Evolutionary conservation across 2,888 invertebrate genomes (phyloP).

Genomic region (Sesia apiformis): DNA sequence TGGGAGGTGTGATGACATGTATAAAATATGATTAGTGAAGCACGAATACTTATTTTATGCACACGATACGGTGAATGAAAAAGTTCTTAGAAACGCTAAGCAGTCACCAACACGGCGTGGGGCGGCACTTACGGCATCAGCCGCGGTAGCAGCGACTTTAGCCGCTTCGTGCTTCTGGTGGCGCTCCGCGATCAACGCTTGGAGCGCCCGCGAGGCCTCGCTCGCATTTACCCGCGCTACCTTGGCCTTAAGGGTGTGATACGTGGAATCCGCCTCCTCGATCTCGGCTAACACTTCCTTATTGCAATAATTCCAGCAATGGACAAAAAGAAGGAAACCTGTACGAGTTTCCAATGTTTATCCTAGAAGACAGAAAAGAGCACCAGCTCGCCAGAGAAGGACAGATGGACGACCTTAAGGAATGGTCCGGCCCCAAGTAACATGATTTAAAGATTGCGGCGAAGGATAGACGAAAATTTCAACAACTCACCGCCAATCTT

Average conservation of each 20-base stretch:
- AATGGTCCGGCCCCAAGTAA: too few species aligned
- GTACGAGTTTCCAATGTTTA: too few species aligned
- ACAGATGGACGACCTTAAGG: background rate
- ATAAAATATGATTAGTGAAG: too few species aligned
- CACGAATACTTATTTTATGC: too few species aligned
- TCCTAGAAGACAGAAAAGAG: too few species aligned
- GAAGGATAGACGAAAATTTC: too few species aligned
- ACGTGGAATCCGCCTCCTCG: slow-evolving; percentile 34
- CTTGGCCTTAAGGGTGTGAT: slow-evolving; percentile 30
- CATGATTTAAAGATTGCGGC: too few species aligned
- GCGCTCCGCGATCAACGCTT: slow-evolving; percentile 34
- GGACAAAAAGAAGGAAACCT: too few species aligned
- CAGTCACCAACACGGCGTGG: slow-evolving; percentile 37
- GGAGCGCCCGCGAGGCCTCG: slow-evolving; percentile 32
- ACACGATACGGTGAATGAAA: too few species aligned
- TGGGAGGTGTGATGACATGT: too few species aligned
- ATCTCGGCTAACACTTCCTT: slow-evolving; percentile 46
- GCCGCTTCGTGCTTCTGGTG: slow-evolving; percentile 36
- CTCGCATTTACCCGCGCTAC: slow-evolving; percentile 48
- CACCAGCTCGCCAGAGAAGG: background rate
- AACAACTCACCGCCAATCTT: too few species aligned
- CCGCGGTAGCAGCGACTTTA: slow-evolving; percentile 35
- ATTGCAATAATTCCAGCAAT: slow-evolving; percentile 9
- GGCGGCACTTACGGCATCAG: slow-evolving; percentile 36
- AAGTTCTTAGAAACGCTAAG: too few species aligned